phyloP scores from a whole-genome alignment of 2,113 vertebrate species.

The Crypturellus undulatus region DNA sequence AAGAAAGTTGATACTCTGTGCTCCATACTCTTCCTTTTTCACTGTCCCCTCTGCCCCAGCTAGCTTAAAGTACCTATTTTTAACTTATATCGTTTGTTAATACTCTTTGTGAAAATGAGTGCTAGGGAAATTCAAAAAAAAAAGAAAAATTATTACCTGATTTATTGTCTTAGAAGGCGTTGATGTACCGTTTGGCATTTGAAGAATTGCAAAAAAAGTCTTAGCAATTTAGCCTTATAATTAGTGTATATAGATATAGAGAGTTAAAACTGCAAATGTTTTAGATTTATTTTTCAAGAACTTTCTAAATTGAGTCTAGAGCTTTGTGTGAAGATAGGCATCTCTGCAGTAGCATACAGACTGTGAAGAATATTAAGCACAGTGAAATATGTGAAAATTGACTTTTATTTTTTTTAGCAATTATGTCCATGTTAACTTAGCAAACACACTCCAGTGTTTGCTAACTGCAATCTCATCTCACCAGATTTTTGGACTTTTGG shows the following conservation, averaged over 20 bases:
- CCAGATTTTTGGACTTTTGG: too few relatives aligned
- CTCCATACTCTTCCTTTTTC: neutral
- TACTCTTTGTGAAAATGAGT: neutral
- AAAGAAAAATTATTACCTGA: too few relatives aligned
- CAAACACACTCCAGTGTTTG: too few relatives aligned
- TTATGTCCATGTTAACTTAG: too few relatives aligned
- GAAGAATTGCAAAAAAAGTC: too few relatives aligned
- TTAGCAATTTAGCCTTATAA: neutral
- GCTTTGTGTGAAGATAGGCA: neutral
- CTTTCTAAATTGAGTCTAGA: neutral
- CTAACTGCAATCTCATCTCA: too few relatives aligned
- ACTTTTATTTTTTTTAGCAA: neutral
- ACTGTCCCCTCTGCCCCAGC: fast-evolving
- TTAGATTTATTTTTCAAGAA: neutral
- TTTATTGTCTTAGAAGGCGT: too few relatives aligned
- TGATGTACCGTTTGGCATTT: too few relatives aligned
- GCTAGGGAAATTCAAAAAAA: neutral
- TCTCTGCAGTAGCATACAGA: neutral
- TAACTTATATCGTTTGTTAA: neutral
- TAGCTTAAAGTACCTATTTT: conserved; percentile 41
- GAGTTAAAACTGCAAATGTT: neutral
- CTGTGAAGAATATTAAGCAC: neutral
- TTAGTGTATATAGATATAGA: neutral
- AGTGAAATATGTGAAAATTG: neutral
- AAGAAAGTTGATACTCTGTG: neutral